Evolutionary conservation across 1,140 invertebrate species (phyloP).

Genomic region (Dinoponera quadriceps): DNA sequence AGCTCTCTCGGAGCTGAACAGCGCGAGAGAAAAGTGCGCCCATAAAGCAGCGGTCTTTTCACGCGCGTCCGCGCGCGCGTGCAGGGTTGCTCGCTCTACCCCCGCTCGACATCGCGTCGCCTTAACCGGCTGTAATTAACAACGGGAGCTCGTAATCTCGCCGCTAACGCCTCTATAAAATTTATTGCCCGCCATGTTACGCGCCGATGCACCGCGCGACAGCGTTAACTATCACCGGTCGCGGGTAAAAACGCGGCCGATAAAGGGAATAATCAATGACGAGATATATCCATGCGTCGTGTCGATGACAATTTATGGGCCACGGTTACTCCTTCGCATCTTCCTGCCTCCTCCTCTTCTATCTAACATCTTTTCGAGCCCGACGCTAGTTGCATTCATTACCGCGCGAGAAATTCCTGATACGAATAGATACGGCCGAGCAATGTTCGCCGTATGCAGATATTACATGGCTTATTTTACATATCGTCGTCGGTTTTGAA

Average conservation of each 20-base stretch:
- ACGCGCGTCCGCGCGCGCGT: background rate
- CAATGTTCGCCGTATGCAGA: no score
- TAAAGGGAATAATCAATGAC: background rate
- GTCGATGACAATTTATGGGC: background rate
- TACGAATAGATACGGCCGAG: no score
- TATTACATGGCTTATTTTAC: no score
- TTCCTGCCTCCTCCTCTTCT: background rate
- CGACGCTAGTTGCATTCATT: no score
- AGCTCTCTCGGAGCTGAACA: slow-evolving; percentile 2
- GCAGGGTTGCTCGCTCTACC: slow-evolving; percentile 8
- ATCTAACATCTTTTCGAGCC: background rate
- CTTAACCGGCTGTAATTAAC: slow-evolving; percentile 56
- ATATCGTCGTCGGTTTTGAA: no score
- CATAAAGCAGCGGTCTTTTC: slow-evolving; percentile 54
- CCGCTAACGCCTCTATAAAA: slow-evolving; percentile 42
- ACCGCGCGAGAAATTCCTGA: no score
- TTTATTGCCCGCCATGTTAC: slow-evolving; percentile 26
- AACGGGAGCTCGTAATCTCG: slow-evolving; percentile 46
- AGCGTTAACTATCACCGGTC: background rate
- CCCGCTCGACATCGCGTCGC: slow-evolving; percentile 37
- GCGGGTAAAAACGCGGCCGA: background rate
- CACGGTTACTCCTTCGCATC: background rate
- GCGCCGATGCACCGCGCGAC: slow-evolving; percentile 2
- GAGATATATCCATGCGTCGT: background rate
- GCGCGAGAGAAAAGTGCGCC: slow-evolving; percentile 48